Conservation (phyloP, 2,797 vertebrate genomes). For the Taenioides sp. region DNA sequence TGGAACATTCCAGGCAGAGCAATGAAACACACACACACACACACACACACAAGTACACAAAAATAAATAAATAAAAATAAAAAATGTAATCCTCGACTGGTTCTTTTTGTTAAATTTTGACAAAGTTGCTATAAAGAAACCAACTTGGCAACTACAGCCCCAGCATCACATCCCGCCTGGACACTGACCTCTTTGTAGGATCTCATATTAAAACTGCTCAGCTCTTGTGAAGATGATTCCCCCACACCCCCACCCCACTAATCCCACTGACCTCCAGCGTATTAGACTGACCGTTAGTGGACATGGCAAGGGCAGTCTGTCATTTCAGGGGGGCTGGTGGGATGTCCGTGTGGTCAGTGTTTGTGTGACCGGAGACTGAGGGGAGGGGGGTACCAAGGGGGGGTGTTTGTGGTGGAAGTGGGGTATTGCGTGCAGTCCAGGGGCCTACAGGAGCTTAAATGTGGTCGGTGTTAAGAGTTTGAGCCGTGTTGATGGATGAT, state of each 20-base stretch:
- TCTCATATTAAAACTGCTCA: constrained; percentile 70
- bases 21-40: too few relatives aligned
- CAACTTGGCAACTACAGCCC: too few relatives aligned
- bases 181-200: constrained; percentile 77
- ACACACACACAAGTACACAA: too few relatives aligned
- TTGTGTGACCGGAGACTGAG: constrained; percentile 26
- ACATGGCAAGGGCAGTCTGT: constrained; percentile 72
- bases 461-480: constrained; percentile 33
- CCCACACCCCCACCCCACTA: constrained; percentile 43
- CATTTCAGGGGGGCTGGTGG: constrained; percentile 44
- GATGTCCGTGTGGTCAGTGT: constrained; percentile 35
- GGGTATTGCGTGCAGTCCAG: constrained; percentile 31
- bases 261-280: constrained; percentile 78
- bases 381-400: background rate
- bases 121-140: too few relatives aligned
- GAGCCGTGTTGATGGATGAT: constrained; percentile 14
- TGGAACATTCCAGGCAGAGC: too few relatives aligned
- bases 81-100: too few relatives aligned
- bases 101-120: too few relatives aligned
- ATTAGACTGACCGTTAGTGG: constrained; percentile 80
- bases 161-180: constrained; percentile 52
- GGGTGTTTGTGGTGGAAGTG: constrained; percentile 22
- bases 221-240: constrained; percentile 72
- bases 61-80: too few relatives aligned
- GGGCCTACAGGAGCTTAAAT: constrained; percentile 30